Conservation (phyloP, 2,113 vertebrate genomes). For the Beaufortia kweichowensis region DNA sequence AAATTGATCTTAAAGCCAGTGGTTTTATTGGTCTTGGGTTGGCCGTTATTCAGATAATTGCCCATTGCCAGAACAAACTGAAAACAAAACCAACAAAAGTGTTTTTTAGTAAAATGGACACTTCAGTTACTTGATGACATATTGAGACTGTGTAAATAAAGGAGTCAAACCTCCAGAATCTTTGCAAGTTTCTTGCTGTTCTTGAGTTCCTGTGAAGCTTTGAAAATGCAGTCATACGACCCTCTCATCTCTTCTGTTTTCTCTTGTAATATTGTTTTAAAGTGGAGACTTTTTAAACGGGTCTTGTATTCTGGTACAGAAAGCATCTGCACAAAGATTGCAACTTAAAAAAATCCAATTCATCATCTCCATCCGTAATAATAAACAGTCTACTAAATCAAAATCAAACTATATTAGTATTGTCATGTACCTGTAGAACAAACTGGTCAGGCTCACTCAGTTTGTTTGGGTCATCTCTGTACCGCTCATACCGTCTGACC, state of each 20-base stretch:
- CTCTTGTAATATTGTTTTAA: slow-evolving; percentile 91
- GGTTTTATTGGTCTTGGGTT: slow-evolving; percentile 90
- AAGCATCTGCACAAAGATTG: slow-evolving; percentile 77
- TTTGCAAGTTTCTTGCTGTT: slow-evolving; percentile 97
- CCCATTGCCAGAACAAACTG: slow-evolving; percentile 99
- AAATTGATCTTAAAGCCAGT: slow-evolving; percentile 99
- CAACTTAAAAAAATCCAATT: no score
- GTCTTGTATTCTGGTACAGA: slow-evolving; percentile 92
- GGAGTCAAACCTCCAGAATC: slow-evolving; percentile 86
- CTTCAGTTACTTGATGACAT: background rate
- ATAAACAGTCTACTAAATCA: background rate
- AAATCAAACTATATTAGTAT: background rate
- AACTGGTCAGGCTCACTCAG: slow-evolving; percentile 97
- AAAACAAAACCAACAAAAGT: slow-evolving; percentile 35
- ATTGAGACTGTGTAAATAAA: background rate
- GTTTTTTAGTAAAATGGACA: background rate
- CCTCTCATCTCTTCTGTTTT: slow-evolving; percentile 92
- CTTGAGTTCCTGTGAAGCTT: slow-evolving; percentile 90
- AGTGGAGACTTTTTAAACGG: slow-evolving; percentile 89
- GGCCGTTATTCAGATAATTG: slow-evolving; percentile 95
- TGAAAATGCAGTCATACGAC: slow-evolving; percentile 87
- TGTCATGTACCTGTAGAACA: slow-evolving; percentile 83
- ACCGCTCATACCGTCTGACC: slow-evolving; percentile 85
- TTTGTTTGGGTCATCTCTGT: slow-evolving; percentile 81
- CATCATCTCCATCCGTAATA: background rate